These are phyloP conservation scores for Hafferia zeledoni DNA, from an alignment of 2,797 vertebrate genomes.

Conservation along the genomic window DNA sequence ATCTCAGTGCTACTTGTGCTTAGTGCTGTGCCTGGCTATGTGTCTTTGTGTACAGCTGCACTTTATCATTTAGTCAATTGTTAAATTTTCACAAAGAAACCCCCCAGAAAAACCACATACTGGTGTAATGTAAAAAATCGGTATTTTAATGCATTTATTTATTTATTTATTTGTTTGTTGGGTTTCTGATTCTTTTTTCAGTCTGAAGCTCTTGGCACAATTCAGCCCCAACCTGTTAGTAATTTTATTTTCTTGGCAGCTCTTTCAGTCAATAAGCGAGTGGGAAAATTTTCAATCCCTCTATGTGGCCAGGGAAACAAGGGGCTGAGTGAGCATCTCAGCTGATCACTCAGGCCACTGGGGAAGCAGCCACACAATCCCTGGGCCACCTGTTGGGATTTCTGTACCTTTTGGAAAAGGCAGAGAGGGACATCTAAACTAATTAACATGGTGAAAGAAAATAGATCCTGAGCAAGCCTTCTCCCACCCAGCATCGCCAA, in stretches of 20 bases:
- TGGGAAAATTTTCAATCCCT: neutral
- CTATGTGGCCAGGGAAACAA: accelerated
- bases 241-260: neutral
- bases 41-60: neutral
- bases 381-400: neutral
- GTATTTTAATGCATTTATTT: neutral
- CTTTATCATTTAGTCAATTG: neutral
- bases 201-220: neutral
- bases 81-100: neutral
- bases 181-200: neutral
- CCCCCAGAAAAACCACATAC: too few relatives aligned
- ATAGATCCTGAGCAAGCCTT: neutral
- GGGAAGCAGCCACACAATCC: neutral
- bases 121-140: neutral
- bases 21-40: accelerated
- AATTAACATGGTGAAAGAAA: neutral
- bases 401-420: neutral
- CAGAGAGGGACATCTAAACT: neutral
- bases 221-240: neutral
- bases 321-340: neutral
- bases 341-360: neutral
- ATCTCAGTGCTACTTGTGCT: neutral
- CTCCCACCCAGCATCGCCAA: neutral
- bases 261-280: neutral
- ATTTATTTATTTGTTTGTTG: too few relatives aligned